Percentiles rank a stretch among this genome's conserved stretches.
Conservation (phyloP, 2,113 vertebrate species). For the Ornithorhynchus anatinus region DNA sequence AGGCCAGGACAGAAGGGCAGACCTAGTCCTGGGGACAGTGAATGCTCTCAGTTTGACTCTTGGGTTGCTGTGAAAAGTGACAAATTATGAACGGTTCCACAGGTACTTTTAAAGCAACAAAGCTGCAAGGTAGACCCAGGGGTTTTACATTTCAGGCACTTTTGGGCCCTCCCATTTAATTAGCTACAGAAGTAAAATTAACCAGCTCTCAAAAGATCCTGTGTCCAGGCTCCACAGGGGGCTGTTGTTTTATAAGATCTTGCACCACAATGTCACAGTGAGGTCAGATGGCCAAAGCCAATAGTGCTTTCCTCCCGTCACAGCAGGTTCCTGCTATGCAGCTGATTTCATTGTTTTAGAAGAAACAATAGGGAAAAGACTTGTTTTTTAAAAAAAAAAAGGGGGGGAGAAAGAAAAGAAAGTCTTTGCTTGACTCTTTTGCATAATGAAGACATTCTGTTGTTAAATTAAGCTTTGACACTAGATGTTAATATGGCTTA, state of each 20-base stretch:
- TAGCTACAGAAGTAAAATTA: conserved; percentile 84
- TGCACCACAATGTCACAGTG: conserved; percentile 64
- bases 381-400: conserved; percentile 59
- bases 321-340: conserved; percentile 63
- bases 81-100: conserved; percentile 77
- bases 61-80: conserved; percentile 67
- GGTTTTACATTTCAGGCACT: conserved; percentile 77
- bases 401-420: conserved; percentile 71
- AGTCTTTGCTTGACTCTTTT: conserved; percentile 72
- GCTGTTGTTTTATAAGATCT: conserved; percentile 75
- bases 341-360: conserved; percentile 76
- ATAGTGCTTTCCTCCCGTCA: conserved; percentile 58
- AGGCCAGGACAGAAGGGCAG: conserved; percentile 77
- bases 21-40: conserved; percentile 72
- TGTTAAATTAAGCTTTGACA: conserved; percentile 85
- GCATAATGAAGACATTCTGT: conserved; percentile 81
- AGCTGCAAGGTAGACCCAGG: conserved; percentile 68
- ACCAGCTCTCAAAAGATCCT: conserved; percentile 72
- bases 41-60: conserved; percentile 71
- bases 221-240: conserved; percentile 64
- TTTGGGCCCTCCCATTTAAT: conserved; percentile 76
- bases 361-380: conserved; percentile 77
- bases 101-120: conserved; percentile 79
- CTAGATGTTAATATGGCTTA: conserved; percentile 76
- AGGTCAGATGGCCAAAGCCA: conserved; percentile 71